These are phyloP conservation scores for Alfaro cultratus DNA, from an alignment of 2,797 vertebrate species.

Conservation along the genomic window DNA sequence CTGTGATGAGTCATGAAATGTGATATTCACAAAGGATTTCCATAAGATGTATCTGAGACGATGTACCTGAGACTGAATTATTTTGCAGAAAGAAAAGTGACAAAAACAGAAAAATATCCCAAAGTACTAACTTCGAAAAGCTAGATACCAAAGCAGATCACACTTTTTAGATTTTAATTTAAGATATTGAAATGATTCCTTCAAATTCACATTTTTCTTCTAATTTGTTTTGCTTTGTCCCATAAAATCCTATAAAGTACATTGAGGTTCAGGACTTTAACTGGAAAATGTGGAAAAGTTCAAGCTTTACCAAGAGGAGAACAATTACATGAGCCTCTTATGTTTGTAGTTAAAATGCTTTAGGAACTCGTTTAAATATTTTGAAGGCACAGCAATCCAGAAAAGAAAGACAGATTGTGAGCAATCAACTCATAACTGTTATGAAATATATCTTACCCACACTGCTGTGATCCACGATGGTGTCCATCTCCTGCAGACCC, in stretches of 20 bases:
- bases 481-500: conserved; percentile 95
- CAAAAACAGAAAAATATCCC: neutral
- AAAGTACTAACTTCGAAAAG: neutral
- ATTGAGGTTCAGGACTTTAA: neutral
- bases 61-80: neutral
- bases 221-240: neutral
- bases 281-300: neutral
- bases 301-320: neutral
- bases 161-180: neutral
- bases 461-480: conserved; percentile 92
- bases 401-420: neutral
- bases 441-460: conserved; percentile 84
- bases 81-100: neutral
- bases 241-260: neutral
- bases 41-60: neutral
- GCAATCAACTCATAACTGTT: neutral
- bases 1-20: neutral
- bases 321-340: neutral
- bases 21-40: neutral
- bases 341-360: neutral
- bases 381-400: neutral
- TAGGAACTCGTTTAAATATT: neutral
- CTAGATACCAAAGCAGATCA: neutral
- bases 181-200: neutral
- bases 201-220: neutral